Base-by-base conservation (phyloP, 35 echinoderm and acorn worm genomes). In the Diadema setosum region DNA sequence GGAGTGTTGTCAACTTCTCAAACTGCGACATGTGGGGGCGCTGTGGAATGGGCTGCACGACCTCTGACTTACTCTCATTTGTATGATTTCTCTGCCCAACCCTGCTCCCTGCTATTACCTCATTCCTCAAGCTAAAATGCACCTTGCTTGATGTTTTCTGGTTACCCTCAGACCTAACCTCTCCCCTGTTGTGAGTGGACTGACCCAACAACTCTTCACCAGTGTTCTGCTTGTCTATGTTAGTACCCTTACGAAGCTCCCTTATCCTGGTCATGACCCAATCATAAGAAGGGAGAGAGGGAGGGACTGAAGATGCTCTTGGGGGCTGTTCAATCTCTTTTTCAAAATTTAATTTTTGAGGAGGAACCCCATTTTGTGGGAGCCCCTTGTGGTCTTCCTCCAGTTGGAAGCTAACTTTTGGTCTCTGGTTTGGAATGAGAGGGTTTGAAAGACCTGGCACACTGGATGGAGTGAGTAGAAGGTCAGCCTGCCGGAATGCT, bases 251-350 rank as follows among this genome's bases (percentile, higher is more conserved):
- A 58, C 94, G 64, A 16, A 97, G 56, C 83, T 82, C 83, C 58
- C 86, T 37, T 9, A 97, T 97, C 31, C 94, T 67, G 34, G 89
- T 86, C 60, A 97, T 89, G 21, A 97, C 94, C 94, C 94, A 97
- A 81, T 97, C 83, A 85, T 97, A 95, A 14, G 93, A 91, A 18
- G 93, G 93, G 30, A 83, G 80, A 46, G 58, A 67, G 27, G 58
- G 61, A 43, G 57, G 57, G 23, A 59, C 48, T 17, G 82, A 59
- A 36, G 83, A 57, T 14, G 83, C 36, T 9, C 35, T 42, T 25
- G 83, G 83, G 30, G 63, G 63, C 20, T 67, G 63, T 67, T 67
- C 63, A 26, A 67, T 34, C 37, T 34, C 82, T 15, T 39, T 75
- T 31, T 31, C 4, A 75, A 39, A 75, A 31, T 75, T 31, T 39